phyloP scores from a whole-genome alignment of 2,113 vertebrate species.

The Corythoichthys intestinalis region DNA sequence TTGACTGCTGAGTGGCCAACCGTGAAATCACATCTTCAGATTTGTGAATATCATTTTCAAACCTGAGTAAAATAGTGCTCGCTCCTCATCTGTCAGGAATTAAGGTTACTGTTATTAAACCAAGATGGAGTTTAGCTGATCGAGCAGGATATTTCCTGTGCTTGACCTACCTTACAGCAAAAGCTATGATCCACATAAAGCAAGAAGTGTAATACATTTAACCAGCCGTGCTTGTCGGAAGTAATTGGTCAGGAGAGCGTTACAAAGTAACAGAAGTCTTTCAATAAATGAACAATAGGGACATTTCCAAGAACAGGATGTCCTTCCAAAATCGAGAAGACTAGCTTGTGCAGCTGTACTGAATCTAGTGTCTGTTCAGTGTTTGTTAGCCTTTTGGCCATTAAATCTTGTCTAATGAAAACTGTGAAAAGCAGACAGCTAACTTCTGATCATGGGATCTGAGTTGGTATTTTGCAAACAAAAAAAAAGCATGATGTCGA shows the following conservation, averaged over 20 bases:
- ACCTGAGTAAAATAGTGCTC: background rate
- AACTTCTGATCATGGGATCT: background rate
- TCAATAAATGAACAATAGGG: background rate
- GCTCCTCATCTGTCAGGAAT: background rate
- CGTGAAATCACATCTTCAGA: background rate
- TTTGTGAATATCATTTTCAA: background rate
- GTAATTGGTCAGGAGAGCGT: background rate
- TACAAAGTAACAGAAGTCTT: background rate
- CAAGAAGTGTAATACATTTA: background rate
- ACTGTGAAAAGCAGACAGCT: background rate
- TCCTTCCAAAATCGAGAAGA: too few relatives aligned
- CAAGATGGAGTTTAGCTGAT: background rate
- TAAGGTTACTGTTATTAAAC: background rate
- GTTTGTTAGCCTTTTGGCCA: background rate
- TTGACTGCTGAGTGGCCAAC: too few relatives aligned
- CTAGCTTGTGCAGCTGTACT: background rate
- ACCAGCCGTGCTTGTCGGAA: background rate
- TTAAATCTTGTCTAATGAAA: background rate
- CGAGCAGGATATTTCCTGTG: background rate
- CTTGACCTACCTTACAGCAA: slow-evolving; percentile 9
- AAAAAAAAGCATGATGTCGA: background rate
- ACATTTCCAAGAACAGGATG: background rate
- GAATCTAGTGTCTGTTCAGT: background rate
- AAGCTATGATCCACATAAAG: background rate
- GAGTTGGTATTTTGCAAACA: background rate